Evolutionary conservation across 2,113 vertebrate genomes (phyloP).

Genomic region (Hemicordylus capensis): DNA sequence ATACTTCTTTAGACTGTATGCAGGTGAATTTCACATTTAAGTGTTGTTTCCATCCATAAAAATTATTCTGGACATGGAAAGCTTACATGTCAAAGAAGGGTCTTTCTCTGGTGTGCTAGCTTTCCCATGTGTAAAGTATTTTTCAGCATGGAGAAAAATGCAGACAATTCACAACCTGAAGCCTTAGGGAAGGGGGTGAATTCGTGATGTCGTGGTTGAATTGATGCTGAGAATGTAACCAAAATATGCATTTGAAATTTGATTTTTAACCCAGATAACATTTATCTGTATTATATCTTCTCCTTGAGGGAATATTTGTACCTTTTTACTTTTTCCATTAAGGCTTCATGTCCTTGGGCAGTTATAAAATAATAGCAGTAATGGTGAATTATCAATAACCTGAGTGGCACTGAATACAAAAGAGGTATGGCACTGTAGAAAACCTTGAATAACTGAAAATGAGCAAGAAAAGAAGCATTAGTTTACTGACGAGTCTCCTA

Average conservation of each 20-base stretch:
- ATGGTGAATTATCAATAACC: not conserved
- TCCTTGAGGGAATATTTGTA: not conserved
- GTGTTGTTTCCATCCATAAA: not conserved
- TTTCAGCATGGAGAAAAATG: not conserved
- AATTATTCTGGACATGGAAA: not conserved
- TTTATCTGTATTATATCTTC: not conserved
- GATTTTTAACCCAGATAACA: not conserved
- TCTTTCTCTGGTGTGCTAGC: not conserved
- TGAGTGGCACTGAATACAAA: not conserved
- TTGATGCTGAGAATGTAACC: not conserved
- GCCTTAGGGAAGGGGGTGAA: not conserved
- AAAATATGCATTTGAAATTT: not conserved
- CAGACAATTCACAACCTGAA: not conserved
- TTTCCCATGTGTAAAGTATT: accelerated
- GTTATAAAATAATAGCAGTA: not conserved
- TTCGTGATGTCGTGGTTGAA: too few relatives aligned
- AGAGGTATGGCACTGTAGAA: not conserved
- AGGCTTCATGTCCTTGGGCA: accelerated
- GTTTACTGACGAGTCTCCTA: too few relatives aligned
- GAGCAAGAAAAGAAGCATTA: not conserved
- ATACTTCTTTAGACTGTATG: too few relatives aligned
- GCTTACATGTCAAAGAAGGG: not conserved
- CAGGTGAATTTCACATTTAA: too few relatives aligned
- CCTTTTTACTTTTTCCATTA: not conserved
- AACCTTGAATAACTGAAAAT: not conserved